Base-by-base conservation (phyloP, 1,140 invertebrate species). In the Ylistrum balloti region DNA sequence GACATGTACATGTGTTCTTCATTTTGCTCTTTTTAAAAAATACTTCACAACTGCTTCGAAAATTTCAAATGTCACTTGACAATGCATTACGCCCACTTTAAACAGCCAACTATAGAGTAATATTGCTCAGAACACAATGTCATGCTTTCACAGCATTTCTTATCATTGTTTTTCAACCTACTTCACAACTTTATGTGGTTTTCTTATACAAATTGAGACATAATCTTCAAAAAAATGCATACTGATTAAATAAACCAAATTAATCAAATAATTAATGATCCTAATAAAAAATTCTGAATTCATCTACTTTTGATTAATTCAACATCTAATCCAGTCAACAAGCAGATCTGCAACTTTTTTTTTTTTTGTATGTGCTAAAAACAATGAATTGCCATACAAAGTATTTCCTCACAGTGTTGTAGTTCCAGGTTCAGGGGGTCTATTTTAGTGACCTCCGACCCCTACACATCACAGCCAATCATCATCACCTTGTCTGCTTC, bases 1-100 rank as follows among this genome's bases (percentile, higher is more conserved):
- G 22, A 74, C 35, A 5, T 38, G 13, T 74, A 74, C 56, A 74
- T 74, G 56, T 74, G 56, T 74, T 74, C 28, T 74, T 74, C n/a
- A 74, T 74, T 74, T 74, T 74, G 56, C 56, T 74, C 56, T 74
- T 74, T 74, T n/a, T n/a, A 45, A 17, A 45, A 45, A 45, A 13
- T 45, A 45, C 17, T 45, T 45, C 17, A 9, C 41, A 74, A 74
- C 56, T 28, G 56, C 56, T 28, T 74, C 22, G 28, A 74, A 74
- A 74, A 5, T 74, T 74, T 74, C 5, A 74, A 74, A 74, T 74
- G 56, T 74, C 56, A 74, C 56, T 74, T 28, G 56, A 74, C n/a
- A 28, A 74, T 3, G 28, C 15, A 74, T 28, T 74, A 74, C 56
- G 56, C 56, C 56, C 56, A 74, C 56, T 74, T 74, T n/a, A 74